phyloP scores from a whole-genome alignment of 37 sponge, comb jelly and placozoan genomes.

The Tethya wilhelma region DNA sequence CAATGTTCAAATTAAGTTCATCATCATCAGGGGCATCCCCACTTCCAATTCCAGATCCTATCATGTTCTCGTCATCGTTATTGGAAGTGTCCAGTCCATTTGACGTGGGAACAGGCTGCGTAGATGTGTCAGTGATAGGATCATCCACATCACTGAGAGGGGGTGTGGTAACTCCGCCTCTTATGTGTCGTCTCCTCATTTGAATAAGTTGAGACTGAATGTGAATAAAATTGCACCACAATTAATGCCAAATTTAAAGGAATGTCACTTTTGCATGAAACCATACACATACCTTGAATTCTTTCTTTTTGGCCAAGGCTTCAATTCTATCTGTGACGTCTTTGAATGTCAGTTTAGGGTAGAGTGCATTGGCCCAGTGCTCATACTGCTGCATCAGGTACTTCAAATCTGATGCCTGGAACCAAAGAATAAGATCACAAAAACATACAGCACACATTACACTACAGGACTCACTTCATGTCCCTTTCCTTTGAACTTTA shows the following conservation, averaged over 20 bases:
- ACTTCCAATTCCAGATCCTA: no score
- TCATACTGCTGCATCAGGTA: constrained; percentile 79
- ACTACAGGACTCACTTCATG: constrained; percentile 66
- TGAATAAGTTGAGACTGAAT: constrained; percentile 27
- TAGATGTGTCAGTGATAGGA: no score
- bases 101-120: no score
- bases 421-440: background rate
- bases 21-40: no score
- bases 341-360: constrained; percentile 77
- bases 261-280: background rate
- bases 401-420: constrained; percentile 68
- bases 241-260: background rate
- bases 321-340: constrained; percentile 74
- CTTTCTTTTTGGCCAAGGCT: constrained; percentile 57
- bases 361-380: constrained; percentile 87
- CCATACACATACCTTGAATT: constrained; percentile 66
- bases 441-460: no score
- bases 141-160: constrained; percentile 26
- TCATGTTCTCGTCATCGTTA: no score
- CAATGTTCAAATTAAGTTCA: no score
- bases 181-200: constrained; percentile 18
- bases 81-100: no score
- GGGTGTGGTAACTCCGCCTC: constrained; percentile 22
- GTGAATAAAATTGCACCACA: background rate
- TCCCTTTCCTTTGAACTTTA: constrained; percentile 86